Percentiles rank a stretch among this genome's conserved stretches.
Evolutionary conservation across 1,140 invertebrate species (phyloP).

Genomic region (Ridgeia piscesae): DNA sequence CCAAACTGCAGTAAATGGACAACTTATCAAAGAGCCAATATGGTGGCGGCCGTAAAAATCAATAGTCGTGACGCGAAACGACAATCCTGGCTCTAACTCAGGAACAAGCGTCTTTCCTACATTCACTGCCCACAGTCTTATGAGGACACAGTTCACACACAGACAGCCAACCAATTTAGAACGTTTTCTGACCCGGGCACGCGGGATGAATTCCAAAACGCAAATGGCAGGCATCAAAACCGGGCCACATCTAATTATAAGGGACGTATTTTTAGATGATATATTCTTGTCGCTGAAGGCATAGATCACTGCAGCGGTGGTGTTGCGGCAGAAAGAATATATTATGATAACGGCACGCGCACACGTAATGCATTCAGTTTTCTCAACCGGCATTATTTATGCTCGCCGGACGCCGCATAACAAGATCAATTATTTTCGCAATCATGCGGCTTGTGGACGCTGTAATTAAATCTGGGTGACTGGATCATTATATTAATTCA

Average conservation of each 20-base stretch:
- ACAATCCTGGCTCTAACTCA: neutral
- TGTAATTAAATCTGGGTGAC: neutral
- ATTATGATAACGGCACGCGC: neutral
- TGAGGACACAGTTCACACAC: neutral
- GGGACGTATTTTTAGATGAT: neutral
- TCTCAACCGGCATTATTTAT: neutral
- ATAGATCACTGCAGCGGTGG: neutral
- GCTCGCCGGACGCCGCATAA: neutral
- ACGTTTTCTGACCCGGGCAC: neutral
- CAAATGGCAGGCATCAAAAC: neutral
- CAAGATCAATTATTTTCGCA: conserved; percentile 1
- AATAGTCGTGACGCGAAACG: neutral
- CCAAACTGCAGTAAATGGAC: neutral
- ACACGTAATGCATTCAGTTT: neutral
- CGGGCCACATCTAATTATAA: neutral
- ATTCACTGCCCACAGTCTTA: neutral
- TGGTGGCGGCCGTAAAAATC: neutral
- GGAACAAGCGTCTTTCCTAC: neutral
- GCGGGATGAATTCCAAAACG: neutral
- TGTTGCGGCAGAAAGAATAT: neutral
- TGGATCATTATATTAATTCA: neutral
- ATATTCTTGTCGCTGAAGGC: neutral
- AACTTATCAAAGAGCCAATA: conserved; percentile 1
- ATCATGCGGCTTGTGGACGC: neutral
- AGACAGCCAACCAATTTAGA: neutral